phyloP scores from a whole-genome alignment of 2,797 vertebrate genomes.

The Erpetoichthys calabaricus region DNA sequence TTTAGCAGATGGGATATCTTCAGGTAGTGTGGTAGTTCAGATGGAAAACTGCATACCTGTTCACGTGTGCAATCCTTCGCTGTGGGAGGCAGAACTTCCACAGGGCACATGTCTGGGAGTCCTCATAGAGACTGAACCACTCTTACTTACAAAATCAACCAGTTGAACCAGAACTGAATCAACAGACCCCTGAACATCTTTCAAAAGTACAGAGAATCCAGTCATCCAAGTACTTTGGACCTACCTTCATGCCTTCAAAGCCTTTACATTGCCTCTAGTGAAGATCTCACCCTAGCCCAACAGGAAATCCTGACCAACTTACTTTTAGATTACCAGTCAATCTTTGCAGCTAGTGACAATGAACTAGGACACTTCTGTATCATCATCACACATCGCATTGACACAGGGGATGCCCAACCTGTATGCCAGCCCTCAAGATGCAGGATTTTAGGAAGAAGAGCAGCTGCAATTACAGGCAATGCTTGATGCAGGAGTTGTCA shows the following conservation, averaged over 20 bases:
- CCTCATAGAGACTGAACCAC: too few species aligned
- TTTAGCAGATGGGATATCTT: too few species aligned
- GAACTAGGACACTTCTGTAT: conserved; percentile 11
- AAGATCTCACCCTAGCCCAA: not conserved
- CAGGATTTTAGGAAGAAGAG: conserved; percentile 15
- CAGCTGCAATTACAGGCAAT: conserved; percentile 14
- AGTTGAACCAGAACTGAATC: too few species aligned
- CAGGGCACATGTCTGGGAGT: too few species aligned
- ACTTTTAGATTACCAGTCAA: conserved; percentile 3
- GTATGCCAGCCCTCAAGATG: conserved; percentile 6
- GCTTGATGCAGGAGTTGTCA: conserved; percentile 11
- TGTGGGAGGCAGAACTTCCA: too few species aligned
- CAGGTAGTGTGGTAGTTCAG: too few species aligned
- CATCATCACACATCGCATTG: conserved; percentile 8
- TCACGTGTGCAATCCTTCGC: too few species aligned
- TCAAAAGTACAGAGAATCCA: too few species aligned
- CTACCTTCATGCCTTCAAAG: not conserved
- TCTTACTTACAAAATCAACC: too few species aligned
- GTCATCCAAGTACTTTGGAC: not conserved
- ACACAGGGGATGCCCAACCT: conserved; percentile 7
- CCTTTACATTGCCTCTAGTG: not conserved
- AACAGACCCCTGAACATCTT: too few species aligned
- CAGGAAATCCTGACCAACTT: conserved; percentile 3
- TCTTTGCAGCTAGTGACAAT: conserved; percentile 3
- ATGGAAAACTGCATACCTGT: too few species aligned